These are phyloP conservation scores for Cotesia congregata DNA, from an alignment of 2,888 invertebrate species.

Conservation along the genomic window DNA sequence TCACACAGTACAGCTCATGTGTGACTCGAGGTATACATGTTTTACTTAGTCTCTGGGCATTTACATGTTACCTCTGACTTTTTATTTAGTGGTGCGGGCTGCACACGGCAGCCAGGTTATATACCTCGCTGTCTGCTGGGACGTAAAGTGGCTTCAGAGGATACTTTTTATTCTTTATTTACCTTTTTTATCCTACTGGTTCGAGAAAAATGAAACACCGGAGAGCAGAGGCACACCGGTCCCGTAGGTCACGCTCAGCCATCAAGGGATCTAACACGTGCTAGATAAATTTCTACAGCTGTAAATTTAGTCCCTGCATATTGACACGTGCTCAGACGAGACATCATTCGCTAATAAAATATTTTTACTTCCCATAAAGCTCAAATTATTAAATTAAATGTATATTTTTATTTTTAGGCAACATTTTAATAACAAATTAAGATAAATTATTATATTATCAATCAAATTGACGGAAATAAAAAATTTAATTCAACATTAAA, in stretches of 20 bases:
- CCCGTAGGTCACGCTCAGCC: slow-evolving; percentile 35
- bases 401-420: not conserved
- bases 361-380: slow-evolving; percentile 44
- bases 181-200: not conserved
- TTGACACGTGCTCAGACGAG: slow-evolving; percentile 54
- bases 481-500: not conserved
- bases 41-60: slow-evolving; percentile 21
- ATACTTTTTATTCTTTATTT: slow-evolving; percentile 1
- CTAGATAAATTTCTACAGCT: slow-evolving; percentile 48
- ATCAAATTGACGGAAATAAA: no score
- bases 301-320: slow-evolving; percentile 52
- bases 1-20: not conserved
- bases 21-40: slow-evolving; percentile 20
- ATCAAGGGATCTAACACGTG: slow-evolving; percentile 43
- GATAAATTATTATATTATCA: no score
- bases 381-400: not conserved
- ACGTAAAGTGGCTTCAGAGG: not conserved
- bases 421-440: not conserved
- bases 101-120: slow-evolving; percentile 12
- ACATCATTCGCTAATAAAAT: slow-evolving; percentile 48
- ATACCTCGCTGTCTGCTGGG: slow-evolving; percentile 22
- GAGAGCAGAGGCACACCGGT: slow-evolving; percentile 34
- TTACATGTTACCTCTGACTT: slow-evolving; percentile 44
- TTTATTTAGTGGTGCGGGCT: slow-evolving; percentile 51
- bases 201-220: slow-evolving; percentile 14